Base-by-base conservation (phyloP, 1,140 invertebrate species). In the Drosophila ananassae region DNA sequence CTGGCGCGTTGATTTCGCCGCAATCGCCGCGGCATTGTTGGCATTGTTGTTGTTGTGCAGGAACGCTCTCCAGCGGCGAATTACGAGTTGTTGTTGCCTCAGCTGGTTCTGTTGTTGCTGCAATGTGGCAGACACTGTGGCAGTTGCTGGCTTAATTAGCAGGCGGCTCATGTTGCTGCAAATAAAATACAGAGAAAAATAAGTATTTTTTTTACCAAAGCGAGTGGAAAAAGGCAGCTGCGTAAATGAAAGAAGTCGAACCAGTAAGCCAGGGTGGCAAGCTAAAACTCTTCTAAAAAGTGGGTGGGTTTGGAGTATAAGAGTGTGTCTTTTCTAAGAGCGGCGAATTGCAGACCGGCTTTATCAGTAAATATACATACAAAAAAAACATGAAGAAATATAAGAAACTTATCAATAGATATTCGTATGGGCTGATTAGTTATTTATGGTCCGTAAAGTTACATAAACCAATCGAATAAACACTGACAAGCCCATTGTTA, bases 11-110 rank as follows among this genome's bases (percentile, higher is more conserved):
- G 79, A 48, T 73, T 77, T 76, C 48, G 74, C 58, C 17, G 74
- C 10, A n/a, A 37, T 28, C 25, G 25, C 25, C 25, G 25, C 25
- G 47, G 44, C 62, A 25, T 47, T 56, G 66, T 21, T 34, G 64
- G 46, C 44, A 58, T 17, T 58, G 62, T n/a, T 53, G 44, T 56
- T 52, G 56, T 71, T 76, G 72, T 82, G 80, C 74, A 89, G 61
- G 53, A 71, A 82, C 71, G 82, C 89, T 63, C 87, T 87, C 83
- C 83, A 87, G 79, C 83, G 83, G 17, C 79, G 83, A 62, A 79
- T 73, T 32, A 76, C 63, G 50, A 76, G 63, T 50, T 85, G 81
- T 30, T 77, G 81, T 48, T 63, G 64, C 54, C 59, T 57, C 8
- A 17, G 60, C 32, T 76, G 77, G 30, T 53, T 54, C 58, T 73